Conservation (phyloP, 2,888 invertebrate genomes). For the Apamea monoglypha region DNA sequence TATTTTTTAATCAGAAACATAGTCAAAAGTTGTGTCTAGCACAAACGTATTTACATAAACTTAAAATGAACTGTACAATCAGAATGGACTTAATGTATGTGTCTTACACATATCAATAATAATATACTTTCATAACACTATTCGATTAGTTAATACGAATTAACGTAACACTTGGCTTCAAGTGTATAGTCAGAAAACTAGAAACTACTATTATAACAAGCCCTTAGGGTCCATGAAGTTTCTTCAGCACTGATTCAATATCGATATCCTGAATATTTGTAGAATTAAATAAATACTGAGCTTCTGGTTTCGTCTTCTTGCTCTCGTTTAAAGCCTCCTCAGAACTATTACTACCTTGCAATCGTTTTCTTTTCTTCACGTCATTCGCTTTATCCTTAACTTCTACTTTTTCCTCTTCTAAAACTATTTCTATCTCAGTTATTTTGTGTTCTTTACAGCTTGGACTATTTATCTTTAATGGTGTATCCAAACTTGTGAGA, state of each 20-base stretch:
- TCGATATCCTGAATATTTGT: constrained; percentile 86
- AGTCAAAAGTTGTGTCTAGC: constrained; percentile 68
- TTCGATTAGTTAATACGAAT: constrained; percentile 40
- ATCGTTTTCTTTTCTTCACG: constrained; percentile 81
- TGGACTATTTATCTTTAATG: constrained; percentile 79
- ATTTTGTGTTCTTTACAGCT: constrained; percentile 69
- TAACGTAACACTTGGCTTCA: constrained; percentile 46
- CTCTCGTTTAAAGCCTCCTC: constrained; percentile 76
- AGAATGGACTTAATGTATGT: constrained; percentile 66
- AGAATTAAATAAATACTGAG: constrained; percentile 80
- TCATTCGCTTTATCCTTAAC: constrained; percentile 71
- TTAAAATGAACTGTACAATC: constrained; percentile 58
- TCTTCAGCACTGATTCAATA: constrained; percentile 86
- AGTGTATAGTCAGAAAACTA: constrained; percentile 41
- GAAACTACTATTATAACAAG: constrained; percentile 36
- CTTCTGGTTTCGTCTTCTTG: constrained; percentile 81
- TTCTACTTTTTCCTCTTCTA: constrained; percentile 79
- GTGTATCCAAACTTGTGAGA: constrained; percentile 86
- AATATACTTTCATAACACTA: constrained; percentile 57
- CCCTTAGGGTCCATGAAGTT: constrained; percentile 85
- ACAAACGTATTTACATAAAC: constrained; percentile 63
- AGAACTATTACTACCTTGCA: constrained; percentile 72
- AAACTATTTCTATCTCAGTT: constrained; percentile 78
- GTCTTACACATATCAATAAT: constrained; percentile 73
- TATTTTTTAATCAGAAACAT: constrained; percentile 51